These are phyloP conservation scores for Oncorhynchus nerka DNA, from an alignment of 2,113 vertebrate genomes.

Conservation along the genomic window DNA sequence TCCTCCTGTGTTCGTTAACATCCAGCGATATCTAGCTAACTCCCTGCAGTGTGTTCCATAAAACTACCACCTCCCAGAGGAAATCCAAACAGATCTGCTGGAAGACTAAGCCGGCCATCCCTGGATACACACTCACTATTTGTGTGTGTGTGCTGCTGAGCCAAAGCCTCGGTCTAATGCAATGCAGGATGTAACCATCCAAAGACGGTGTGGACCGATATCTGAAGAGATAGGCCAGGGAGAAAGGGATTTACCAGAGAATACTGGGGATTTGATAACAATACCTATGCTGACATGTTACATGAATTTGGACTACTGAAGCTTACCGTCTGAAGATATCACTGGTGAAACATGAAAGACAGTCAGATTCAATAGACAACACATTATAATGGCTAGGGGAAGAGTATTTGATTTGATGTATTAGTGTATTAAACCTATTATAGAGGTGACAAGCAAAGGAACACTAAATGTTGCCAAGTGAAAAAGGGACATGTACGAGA, in stretches of 20 bases:
- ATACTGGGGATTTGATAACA: slow-evolving; percentile 58
- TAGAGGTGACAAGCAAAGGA: no score
- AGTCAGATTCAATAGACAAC: not conserved
- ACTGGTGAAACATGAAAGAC: not conserved
- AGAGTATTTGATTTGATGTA: not conserved
- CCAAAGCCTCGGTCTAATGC: slow-evolving; percentile 49
- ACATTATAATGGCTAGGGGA: not conserved
- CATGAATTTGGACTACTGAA: not conserved
- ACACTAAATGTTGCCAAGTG: no score
- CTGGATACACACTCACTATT: slow-evolving; percentile 52
- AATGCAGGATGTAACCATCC: slow-evolving; percentile 40
- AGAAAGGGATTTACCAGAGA: slow-evolving; percentile 45
- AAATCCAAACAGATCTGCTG: slow-evolving; percentile 47
- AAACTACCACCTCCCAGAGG: slow-evolving; percentile 41
- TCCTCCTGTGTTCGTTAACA: not conserved
- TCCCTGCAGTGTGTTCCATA: slow-evolving; percentile 6
- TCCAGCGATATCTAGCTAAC: not conserved
- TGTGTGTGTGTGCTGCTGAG: slow-evolving; percentile 43
- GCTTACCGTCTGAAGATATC: slow-evolving; percentile 19
- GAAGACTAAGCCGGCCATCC: slow-evolving; percentile 13
- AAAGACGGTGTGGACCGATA: slow-evolving; percentile 42
- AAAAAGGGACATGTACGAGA: no score
- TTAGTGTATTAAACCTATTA: not conserved
- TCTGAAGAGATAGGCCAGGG: slow-evolving; percentile 45
- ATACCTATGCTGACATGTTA: slow-evolving; percentile 40